These are phyloP conservation scores for Ariolimax columbianus DNA, from an alignment of 2,888 invertebrate genomes.

Conservation along the genomic window DNA sequence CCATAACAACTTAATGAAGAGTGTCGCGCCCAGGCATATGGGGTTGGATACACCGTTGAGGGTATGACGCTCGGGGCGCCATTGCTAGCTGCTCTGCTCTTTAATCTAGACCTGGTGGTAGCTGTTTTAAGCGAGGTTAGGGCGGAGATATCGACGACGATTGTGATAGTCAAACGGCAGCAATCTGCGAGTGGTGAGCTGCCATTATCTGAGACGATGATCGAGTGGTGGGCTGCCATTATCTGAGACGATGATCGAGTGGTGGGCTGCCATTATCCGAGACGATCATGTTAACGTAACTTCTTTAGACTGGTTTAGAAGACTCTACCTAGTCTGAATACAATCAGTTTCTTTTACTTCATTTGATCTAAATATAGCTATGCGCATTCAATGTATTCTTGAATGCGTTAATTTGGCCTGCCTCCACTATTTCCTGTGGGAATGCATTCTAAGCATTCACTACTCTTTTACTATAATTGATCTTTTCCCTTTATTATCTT, in stretches of 20 bases:
- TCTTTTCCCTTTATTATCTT: no score
- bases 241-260: constrained; percentile 27
- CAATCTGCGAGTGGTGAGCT: not conserved
- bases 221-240: constrained; percentile 1
- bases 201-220: constrained; percentile 32
- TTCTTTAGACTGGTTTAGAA: no score
- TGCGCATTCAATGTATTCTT: no score
- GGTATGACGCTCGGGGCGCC: not conserved
- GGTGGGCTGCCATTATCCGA: constrained; percentile 20
- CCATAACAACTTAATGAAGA: not conserved
- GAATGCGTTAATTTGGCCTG: no score
- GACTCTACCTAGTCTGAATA: no score
- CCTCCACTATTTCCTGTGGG: no score
- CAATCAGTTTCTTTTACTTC: no score
- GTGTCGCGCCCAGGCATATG: not conserved
- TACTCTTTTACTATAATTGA: no score
- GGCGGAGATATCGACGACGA: constrained; percentile 19
- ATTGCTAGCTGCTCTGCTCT: not conserved
- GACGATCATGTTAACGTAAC: no score
- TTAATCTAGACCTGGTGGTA: not conserved
- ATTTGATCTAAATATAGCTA: no score
- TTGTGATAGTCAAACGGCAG: constrained; percentile 33
- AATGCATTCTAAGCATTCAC: no score
- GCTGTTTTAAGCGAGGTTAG: not conserved
- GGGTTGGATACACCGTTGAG: not conserved